A percentile compares a stretch with the other conserved stretches of the same genome.
These are phyloP conservation scores for Sapajus apella DNA, from an alignment of 2,113 vertebrate genomes.

Conservation along the genomic window DNA sequence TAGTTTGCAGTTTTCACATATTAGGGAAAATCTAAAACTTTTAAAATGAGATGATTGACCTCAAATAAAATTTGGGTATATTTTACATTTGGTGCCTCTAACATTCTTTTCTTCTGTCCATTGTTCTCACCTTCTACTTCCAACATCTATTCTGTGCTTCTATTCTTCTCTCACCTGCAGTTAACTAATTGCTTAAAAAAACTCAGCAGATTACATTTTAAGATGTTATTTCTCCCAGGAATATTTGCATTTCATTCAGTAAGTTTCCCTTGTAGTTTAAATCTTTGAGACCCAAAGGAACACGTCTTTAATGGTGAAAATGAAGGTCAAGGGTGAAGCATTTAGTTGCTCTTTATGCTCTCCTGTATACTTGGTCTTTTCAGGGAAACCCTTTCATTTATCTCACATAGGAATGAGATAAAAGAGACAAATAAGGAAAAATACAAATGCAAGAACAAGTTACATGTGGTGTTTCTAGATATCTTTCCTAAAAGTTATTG, in stretches of 20 bases:
- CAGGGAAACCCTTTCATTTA: background rate
- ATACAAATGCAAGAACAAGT: background rate
- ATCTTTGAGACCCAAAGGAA: background rate
- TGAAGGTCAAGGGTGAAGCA: background rate
- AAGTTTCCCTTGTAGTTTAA: background rate
- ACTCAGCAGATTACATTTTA: background rate
- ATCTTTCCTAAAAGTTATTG: conserved; percentile 37
- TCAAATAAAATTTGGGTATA: background rate
- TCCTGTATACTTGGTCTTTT: background rate
- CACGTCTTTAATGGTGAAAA: conserved; percentile 3
- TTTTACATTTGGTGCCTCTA: background rate
- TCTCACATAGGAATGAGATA: background rate
- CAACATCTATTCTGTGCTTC: background rate
- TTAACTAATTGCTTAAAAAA: conserved; percentile 12
- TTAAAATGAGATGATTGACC: background rate
- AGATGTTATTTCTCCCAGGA: background rate
- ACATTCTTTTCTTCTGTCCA: background rate
- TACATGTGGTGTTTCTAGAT: conserved; percentile 22
- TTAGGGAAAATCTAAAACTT: conserved; percentile 9
- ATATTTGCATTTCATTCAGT: background rate
- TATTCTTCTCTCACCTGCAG: background rate
- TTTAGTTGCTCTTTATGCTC: background rate
- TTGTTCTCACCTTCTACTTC: background rate
- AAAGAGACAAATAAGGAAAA: conserved; percentile 26
- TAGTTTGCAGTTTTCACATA: background rate